A percentile compares a stretch with the other conserved stretches of the same genome.
Conservation (phyloP, 2,113 vertebrate species). For the Pygoscelis antarcticus region DNA sequence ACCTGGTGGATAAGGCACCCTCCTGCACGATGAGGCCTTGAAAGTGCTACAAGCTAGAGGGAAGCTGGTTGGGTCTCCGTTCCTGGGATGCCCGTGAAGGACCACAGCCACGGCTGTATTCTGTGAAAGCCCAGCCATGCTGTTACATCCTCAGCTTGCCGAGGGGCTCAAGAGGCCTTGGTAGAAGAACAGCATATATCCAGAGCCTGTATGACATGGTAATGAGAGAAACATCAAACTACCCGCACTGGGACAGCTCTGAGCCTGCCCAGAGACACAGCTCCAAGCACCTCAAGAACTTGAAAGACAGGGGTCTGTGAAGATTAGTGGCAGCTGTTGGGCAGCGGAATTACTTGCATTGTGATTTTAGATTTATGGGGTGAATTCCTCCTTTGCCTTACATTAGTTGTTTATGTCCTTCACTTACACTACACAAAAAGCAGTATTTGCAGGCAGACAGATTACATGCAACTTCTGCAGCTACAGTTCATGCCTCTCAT, state of each 20-base stretch:
- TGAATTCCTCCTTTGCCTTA: background rate
- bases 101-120: fast-evolving
- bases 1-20: background rate
- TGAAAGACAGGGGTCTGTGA: background rate
- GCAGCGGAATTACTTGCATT: background rate
- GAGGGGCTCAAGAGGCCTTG: background rate
- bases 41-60: background rate
- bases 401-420: background rate
- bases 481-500: background rate
- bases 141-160: background rate
- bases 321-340: background rate
- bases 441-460: background rate
- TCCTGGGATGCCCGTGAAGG: background rate
- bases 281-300: background rate
- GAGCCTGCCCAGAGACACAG: background rate
- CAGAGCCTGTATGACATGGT: background rate
- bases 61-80: background rate
- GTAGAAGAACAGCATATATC: background rate
- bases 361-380: background rate
- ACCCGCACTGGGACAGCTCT: too few relatives aligned
- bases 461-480: background rate
- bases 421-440: background rate
- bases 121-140: background rate
- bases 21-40: background rate
- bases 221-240: background rate